phyloP scores from a whole-genome alignment of 2,797 vertebrate species.

The Schizopygopsis malacanthus region DNA sequence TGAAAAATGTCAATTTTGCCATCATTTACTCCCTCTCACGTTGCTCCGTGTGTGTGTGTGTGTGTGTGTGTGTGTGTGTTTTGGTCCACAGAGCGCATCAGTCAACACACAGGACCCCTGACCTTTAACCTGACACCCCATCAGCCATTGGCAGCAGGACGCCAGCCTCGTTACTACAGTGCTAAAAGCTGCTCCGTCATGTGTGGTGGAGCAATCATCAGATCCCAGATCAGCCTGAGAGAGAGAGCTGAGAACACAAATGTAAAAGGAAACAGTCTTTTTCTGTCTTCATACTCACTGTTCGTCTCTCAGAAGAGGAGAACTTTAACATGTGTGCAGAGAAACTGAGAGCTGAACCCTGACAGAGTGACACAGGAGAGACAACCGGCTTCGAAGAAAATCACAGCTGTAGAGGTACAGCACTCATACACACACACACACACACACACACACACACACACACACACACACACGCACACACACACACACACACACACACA shows the following conservation, averaged over 20 bases:
- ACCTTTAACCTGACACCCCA: conserved; percentile 74
- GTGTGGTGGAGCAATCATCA: not conserved
- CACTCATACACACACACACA: not conserved
- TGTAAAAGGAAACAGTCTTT: conserved; percentile 67
- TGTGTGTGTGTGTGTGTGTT: conserved; percentile 23
- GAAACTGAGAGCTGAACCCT: not conserved
- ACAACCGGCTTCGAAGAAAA: conserved; percentile 53
- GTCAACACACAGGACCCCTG: conserved; percentile 59
- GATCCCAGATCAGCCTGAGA: conserved; percentile 23
- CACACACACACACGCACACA: not conserved
- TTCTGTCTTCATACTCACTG: not conserved
- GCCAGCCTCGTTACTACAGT: not conserved
- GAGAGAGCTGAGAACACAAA: not conserved
- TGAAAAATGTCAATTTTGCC: too few relatives aligned
- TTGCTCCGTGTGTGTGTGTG: not conserved
- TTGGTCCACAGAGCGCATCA: not conserved
- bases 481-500: too few relatives aligned
- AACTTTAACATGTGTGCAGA: conserved; percentile 21
- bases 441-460: conserved; percentile 20
- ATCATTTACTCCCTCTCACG: too few relatives aligned
- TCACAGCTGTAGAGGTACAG: conserved; percentile 15
- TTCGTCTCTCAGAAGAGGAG: conserved; percentile 48
- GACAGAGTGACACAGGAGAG: conserved; percentile 50
- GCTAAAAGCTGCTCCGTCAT: conserved; percentile 23
- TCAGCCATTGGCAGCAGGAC: conserved; percentile 26